Conservation (phyloP, 2,888 invertebrate genomes). For the Bedellia somnulentella region DNA sequence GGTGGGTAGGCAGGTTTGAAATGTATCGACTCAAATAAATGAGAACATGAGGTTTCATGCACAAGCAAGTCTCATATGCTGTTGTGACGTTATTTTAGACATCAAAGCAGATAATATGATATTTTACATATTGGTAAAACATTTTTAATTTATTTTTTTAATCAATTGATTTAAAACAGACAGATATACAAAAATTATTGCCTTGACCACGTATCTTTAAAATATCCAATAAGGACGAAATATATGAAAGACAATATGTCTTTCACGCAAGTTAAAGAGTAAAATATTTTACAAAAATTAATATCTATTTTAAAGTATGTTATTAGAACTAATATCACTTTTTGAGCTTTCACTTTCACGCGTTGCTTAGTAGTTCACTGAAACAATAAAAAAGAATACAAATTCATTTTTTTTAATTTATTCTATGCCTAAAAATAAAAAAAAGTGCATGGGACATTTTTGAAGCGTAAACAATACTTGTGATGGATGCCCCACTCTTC, state of each 20-base stretch:
- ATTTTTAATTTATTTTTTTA: background rate
- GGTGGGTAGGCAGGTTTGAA: no score
- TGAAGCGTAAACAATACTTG: no score
- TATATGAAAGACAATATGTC: background rate
- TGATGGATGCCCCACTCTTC: no score
- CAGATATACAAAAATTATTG: background rate
- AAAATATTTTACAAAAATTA: background rate
- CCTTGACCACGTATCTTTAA: background rate
- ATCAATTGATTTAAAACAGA: background rate
- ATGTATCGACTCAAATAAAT: no score
- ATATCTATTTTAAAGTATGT: background rate
- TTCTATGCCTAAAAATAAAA: background rate
- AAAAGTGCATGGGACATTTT: no score
- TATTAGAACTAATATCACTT: slow-evolving; percentile 4
- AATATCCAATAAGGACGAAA: background rate
- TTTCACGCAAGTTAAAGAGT: background rate
- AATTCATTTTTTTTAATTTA: background rate
- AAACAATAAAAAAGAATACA: slow-evolving; percentile 14
- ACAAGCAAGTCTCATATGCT: no score
- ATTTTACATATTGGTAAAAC: no score
- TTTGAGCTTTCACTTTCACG: slow-evolving; percentile 24
- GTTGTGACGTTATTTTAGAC: no score
- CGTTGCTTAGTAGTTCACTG: slow-evolving; percentile 50
- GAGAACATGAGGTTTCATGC: no score
- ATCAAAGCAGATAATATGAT: no score